Evolutionary conservation across 2,113 vertebrate genomes (phyloP).

Genomic region (Alethe diademata): DNA sequence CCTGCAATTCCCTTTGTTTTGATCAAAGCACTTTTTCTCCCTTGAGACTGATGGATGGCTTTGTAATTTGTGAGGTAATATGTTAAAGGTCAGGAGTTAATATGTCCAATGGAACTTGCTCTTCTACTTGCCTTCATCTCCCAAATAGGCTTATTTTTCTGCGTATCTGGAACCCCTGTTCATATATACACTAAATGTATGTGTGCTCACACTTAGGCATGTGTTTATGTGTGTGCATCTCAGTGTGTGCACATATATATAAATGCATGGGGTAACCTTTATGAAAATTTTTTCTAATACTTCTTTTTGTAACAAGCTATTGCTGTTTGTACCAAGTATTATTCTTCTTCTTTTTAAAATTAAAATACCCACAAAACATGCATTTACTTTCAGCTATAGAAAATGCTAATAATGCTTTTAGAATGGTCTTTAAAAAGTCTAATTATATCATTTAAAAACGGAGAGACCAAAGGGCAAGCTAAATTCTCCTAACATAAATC

Average conservation of each 20-base stretch:
- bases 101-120: slow-evolving; percentile 72
- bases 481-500: slow-evolving; percentile 94
- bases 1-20: slow-evolving; percentile 76
- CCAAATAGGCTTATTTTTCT: slow-evolving; percentile 62
- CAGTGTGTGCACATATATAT: slow-evolving; percentile 5
- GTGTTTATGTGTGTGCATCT: slow-evolving; percentile 29
- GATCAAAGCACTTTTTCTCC: slow-evolving; percentile 64
- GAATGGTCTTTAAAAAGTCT: slow-evolving; percentile 95
- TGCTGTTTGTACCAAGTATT: slow-evolving; percentile 80
- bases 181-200: slow-evolving; percentile 34
- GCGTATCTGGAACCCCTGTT: slow-evolving; percentile 22
- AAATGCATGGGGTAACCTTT: slow-evolving; percentile 60
- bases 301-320: slow-evolving; percentile 81
- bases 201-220: neutral
- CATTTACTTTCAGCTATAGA: slow-evolving; percentile 85
- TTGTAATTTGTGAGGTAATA: slow-evolving; percentile 77
- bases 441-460: slow-evolving; percentile 95
- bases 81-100: slow-evolving; percentile 80
- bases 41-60: slow-evolving; percentile 67
- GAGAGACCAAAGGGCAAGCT: slow-evolving; percentile 91
- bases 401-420: slow-evolving; percentile 92
- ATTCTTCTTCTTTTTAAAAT: slow-evolving; percentile 83
- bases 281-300: slow-evolving; percentile 65
- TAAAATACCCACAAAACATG: slow-evolving; percentile 84
- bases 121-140: slow-evolving; percentile 64